Percentiles rank a stretch among this genome's conserved stretches.
Evolutionary conservation across 1,140 invertebrate genomes (phyloP).

Genomic region (Muscidifurax raptorellus): DNA sequence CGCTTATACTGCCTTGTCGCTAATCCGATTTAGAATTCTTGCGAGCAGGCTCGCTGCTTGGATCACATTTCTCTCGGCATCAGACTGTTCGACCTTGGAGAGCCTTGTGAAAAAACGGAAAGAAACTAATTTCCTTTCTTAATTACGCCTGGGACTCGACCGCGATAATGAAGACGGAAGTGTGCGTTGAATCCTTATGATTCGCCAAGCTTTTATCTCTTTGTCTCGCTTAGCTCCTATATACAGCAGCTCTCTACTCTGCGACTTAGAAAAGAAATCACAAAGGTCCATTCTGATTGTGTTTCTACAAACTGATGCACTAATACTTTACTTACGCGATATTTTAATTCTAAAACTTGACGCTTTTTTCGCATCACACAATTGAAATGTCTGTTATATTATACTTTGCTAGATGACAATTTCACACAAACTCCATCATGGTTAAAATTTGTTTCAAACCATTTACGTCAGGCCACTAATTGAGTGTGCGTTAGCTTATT

Average conservation of each 20-base stretch:
- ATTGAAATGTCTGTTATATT: too few species aligned
- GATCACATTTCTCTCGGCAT: background rate
- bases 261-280: background rate
- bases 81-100: background rate
- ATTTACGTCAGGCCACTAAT: too few species aligned
- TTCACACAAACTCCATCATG: too few species aligned
- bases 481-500: too few species aligned
- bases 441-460: too few species aligned
- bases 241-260: background rate
- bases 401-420: too few species aligned
- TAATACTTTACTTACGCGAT: background rate
- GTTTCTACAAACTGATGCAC: background rate
- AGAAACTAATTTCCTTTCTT: slow-evolving; percentile 62
- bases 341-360: too few species aligned
- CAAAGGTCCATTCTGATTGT: background rate
- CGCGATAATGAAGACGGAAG: slow-evolving; percentile 41
- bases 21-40: slow-evolving; percentile 26
- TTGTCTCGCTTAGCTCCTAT: background rate
- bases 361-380: too few species aligned
- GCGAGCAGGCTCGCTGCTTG: background rate
- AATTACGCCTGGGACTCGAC: slow-evolving; percentile 59
- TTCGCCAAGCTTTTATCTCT: slow-evolving; percentile 40
- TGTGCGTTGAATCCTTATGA: slow-evolving; percentile 49
- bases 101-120: slow-evolving; percentile 53
- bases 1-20: background rate